phyloP scores from a whole-genome alignment of 2,797 vertebrate species.

The Mormyrops boulengeri region DNA sequence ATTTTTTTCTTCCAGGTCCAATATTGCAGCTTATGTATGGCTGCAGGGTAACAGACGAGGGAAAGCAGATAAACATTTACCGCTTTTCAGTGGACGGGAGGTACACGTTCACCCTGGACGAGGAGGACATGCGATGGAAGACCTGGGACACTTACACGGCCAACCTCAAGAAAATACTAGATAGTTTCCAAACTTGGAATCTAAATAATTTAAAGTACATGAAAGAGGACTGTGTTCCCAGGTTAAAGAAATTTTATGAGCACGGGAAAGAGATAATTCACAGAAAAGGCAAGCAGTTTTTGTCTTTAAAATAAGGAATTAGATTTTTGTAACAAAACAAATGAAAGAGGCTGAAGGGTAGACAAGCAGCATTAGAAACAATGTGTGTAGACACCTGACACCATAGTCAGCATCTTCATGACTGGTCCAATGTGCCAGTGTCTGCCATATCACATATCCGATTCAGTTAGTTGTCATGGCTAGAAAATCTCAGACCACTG shows the following conservation, averaged over 20 bases:
- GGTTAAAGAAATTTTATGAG: conserved; percentile 25
- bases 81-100: conserved; percentile 23
- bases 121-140: conserved; percentile 16
- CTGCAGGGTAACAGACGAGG: conserved; percentile 14
- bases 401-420: background rate
- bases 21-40: conserved; percentile 29
- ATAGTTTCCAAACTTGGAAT: conserved; percentile 25
- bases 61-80: conserved; percentile 14
- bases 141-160: conserved; percentile 18
- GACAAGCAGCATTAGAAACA: background rate
- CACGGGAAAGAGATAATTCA: conserved; percentile 16
- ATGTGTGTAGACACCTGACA: background rate
- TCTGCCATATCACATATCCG: background rate
- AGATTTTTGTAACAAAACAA: background rate
- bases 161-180: conserved; percentile 20
- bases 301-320: background rate
- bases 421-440: background rate
- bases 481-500: background rate
- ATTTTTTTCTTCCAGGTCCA: conserved; percentile 12
- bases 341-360: background rate
- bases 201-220: conserved; percentile 24
- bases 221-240: conserved; percentile 28
- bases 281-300: conserved; percentile 19
- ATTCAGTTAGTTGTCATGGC: background rate
- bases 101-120: conserved; percentile 23